Percentiles rank a stretch among this genome's conserved stretches.
Conservation (phyloP, 2,113 vertebrate genomes). For the Tyrannus savana region DNA sequence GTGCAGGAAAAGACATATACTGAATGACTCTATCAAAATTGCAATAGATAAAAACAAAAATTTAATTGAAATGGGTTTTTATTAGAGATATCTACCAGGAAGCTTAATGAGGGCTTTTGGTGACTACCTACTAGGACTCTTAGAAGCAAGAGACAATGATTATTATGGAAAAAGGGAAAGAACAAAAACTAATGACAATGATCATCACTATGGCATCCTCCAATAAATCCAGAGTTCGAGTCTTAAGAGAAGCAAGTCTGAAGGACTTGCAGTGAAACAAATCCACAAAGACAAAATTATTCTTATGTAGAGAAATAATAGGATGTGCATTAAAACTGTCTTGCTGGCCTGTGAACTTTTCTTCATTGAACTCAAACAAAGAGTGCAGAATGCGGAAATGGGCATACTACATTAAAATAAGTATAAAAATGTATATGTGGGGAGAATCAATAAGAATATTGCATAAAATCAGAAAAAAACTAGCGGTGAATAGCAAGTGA, state of each 20-base stretch:
- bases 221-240: not conserved
- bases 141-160: not conserved
- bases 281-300: not conserved
- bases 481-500: not conserved
- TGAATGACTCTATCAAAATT: not conserved
- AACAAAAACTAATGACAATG: not conserved
- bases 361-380: not conserved
- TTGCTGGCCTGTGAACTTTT: not conserved
- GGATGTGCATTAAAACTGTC: not conserved
- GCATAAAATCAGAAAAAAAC: not conserved
- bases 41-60: not conserved
- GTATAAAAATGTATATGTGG: not conserved
- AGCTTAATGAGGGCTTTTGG: fast-evolving
- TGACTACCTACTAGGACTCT: not conserved
- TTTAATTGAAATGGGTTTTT: not conserved
- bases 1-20: not conserved
- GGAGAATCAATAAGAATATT: not conserved
- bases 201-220: not conserved
- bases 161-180: not conserved
- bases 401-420: not conserved
- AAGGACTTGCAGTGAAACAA: not conserved
- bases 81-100: not conserved
- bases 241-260: not conserved
- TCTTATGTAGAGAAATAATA: not conserved
- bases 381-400: not conserved